Evolutionary conservation across 2,888 invertebrate genomes (phyloP).

Genomic region (Deilephila porcellus): DNA sequence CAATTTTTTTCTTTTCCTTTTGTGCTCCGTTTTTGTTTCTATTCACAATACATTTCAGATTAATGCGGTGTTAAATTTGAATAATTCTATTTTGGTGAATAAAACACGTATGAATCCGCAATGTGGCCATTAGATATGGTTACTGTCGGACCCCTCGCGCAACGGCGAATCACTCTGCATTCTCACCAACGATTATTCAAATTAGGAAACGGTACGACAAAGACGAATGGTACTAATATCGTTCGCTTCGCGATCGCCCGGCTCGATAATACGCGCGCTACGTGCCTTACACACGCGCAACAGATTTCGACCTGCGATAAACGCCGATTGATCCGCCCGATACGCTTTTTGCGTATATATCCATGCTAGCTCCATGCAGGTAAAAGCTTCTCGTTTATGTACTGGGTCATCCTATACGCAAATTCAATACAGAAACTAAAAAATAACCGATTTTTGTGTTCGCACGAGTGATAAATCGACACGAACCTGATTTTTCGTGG

Average conservation of each 20-base stretch:
- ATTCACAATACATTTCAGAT: constrained; percentile 20
- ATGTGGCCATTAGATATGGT: constrained; percentile 39
- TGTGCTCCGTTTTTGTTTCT: constrained; percentile 49
- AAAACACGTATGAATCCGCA: constrained; percentile 29
- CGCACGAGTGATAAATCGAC: constrained; percentile 5
- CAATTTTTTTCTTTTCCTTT: constrained; percentile 62
- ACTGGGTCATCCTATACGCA: constrained; percentile 30
- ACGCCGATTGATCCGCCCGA: constrained; percentile 78
- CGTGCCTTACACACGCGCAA: constrained; percentile 80
- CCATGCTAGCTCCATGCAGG: constrained; percentile 70
- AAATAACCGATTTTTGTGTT: constrained; percentile 17
- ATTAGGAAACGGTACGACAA: constrained; percentile 83
- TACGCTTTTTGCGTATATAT: constrained; percentile 83
- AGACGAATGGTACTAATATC: constrained; percentile 84
- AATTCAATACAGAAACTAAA: constrained; percentile 17
- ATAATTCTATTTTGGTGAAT: constrained; percentile 10
- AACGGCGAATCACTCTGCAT: constrained; percentile 77
- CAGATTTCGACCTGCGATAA: constrained; percentile 78
- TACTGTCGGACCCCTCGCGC: constrained; percentile 51
- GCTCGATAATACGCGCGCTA: constrained; percentile 71
- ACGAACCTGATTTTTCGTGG: not conserved
- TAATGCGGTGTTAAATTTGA: not conserved
- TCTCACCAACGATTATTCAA: constrained; percentile 84
- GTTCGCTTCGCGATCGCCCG: constrained; percentile 72
- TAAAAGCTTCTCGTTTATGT: constrained; percentile 29